Evolutionary conservation across 2,888 invertebrate genomes (phyloP).

Genomic region (Oscheius myriophilus): DNA sequence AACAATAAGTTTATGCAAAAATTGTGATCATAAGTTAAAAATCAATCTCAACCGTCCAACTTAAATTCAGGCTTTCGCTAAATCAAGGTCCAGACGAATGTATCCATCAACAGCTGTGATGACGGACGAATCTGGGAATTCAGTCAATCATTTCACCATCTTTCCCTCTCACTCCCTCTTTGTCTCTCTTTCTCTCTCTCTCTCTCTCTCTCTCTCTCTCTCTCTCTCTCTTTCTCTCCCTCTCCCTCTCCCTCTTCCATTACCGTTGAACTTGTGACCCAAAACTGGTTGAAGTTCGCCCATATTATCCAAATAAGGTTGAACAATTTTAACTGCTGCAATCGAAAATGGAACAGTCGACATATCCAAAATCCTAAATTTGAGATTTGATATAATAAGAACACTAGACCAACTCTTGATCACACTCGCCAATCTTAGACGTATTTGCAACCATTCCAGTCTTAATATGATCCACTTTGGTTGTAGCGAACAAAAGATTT

Average conservation of each 20-base stretch:
- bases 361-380: conserved; percentile 2
- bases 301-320: conserved; percentile 2
- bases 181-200: too few relatives aligned
- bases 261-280: conserved; percentile 2
- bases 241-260: too few relatives aligned
- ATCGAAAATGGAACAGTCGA: neutral
- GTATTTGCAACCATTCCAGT: neutral
- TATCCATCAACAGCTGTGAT: neutral
- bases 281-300: neutral
- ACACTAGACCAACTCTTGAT: neutral
- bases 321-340: neutral
- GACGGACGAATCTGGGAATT: conserved; percentile 7
- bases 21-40: too few relatives aligned
- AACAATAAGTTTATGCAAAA: too few relatives aligned
- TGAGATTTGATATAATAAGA: neutral
- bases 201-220: too few relatives aligned
- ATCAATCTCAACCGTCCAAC: too few relatives aligned
- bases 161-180: too few relatives aligned
- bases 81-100: neutral
- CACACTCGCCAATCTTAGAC: conserved; percentile 9
- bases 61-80: too few relatives aligned
- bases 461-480: neutral
- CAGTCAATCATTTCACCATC: too few relatives aligned
- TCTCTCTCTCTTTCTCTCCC: too few relatives aligned
- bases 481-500: neutral